Conservation (phyloP, 2,797 vertebrate species). For the Denticeps clupeoides region DNA sequence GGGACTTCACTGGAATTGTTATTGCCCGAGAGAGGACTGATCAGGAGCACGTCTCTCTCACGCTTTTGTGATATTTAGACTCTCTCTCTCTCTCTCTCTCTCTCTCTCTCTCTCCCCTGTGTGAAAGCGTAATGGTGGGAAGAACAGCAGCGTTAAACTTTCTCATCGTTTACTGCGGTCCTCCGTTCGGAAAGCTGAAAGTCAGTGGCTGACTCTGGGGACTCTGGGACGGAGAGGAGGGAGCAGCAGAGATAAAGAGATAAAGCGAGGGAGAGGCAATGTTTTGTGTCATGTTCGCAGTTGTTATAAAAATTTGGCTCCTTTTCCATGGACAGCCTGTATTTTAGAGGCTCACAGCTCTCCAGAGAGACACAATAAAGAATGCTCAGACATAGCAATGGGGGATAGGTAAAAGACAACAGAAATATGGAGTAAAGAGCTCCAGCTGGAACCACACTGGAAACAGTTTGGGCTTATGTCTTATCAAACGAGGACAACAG, state of each 20-base stretch:
- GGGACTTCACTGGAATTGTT: constrained; percentile 4
- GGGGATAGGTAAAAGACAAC: too few relatives aligned
- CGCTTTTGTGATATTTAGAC: not conserved
- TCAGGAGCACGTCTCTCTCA: constrained; percentile 3
- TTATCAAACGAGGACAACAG: too few relatives aligned
- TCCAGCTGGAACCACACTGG: too few relatives aligned
- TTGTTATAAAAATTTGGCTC: constrained; percentile 5
- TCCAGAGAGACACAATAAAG: too few relatives aligned
- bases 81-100: not conserved
- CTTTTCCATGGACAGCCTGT: too few relatives aligned
- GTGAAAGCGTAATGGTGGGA: constrained; percentile 1
- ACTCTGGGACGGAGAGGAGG: constrained; percentile 14
- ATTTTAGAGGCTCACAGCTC: too few relatives aligned
- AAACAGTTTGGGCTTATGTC: too few relatives aligned
- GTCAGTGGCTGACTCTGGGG: constrained; percentile 32
- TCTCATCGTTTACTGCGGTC: constrained; percentile 48
- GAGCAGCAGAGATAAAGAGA: not conserved
- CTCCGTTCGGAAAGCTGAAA: constrained; percentile 34
- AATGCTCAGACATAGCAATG: too few relatives aligned
- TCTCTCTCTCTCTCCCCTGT: constrained; percentile 2
- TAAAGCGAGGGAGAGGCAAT: not conserved
- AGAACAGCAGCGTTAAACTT: constrained; percentile 40
- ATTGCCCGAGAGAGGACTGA: not conserved
- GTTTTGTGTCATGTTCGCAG: too few relatives aligned
- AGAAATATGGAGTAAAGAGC: too few relatives aligned